Evolutionary conservation across 2,888 invertebrate species (phyloP).

Genomic region (Steinernema scapterisci): DNA sequence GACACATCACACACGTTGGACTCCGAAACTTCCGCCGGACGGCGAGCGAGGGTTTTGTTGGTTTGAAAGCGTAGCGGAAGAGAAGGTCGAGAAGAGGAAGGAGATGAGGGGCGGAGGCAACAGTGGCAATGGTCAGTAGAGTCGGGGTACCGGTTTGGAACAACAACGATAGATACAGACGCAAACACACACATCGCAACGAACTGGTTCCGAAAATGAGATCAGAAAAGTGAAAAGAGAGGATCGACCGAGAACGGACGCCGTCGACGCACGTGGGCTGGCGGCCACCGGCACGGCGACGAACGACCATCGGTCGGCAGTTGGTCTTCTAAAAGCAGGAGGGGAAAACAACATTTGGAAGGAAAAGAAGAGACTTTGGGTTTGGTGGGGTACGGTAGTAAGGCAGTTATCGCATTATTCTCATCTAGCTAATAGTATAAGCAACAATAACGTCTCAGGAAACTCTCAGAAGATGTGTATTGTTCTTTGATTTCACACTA

Average conservation of each 20-base stretch:
- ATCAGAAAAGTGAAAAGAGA: slow-evolving; percentile 33
- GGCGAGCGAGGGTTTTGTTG: not conserved
- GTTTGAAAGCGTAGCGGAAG: not conserved
- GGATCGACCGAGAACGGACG: not conserved
- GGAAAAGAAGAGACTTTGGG: not conserved
- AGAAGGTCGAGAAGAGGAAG: not conserved
- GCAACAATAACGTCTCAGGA: not conserved
- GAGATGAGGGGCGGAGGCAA: slow-evolving; percentile 8
- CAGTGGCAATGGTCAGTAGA: slow-evolving; percentile 35
- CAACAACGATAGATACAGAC: slow-evolving; percentile 14
- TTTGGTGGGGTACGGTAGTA: not conserved
- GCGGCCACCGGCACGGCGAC: not conserved
- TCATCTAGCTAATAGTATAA: not conserved
- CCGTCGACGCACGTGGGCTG: not conserved
- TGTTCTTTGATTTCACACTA: slow-evolving; percentile 10
- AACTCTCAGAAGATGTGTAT: not conserved
- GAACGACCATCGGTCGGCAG: slow-evolving; percentile 13
- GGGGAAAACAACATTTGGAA: not conserved
- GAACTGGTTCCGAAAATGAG: slow-evolving; percentile 34
- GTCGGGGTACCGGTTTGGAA: slow-evolving; percentile 35
- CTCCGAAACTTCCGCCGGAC: not conserved
- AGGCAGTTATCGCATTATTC: too few relatives aligned
- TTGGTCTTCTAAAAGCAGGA: slow-evolving; percentile 28
- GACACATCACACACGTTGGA: slow-evolving; percentile 1
- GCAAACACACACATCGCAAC: slow-evolving; percentile 9